Conservation (phyloP, 2,888 invertebrate genomes). For the Tinea pellionella region DNA sequence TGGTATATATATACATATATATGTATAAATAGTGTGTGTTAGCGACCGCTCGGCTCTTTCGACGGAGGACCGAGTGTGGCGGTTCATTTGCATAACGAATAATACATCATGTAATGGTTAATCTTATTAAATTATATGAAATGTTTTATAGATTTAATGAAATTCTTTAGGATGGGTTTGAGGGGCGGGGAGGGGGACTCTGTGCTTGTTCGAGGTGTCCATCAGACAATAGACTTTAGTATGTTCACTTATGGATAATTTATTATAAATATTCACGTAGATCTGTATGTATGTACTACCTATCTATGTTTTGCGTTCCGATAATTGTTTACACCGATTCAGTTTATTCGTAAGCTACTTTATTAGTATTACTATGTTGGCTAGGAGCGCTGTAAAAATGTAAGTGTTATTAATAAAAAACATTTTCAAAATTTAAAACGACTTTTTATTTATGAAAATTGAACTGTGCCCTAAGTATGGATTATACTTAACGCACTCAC, state of each 20-base stretch:
- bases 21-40: slow-evolving; percentile 62
- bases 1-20: too few species aligned
- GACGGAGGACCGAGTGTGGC: slow-evolving; percentile 39
- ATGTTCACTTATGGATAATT: background rate
- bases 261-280: background rate
- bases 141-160: slow-evolving; percentile 69
- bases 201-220: slow-evolving; percentile 33
- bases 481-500: too few species aligned
- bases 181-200: too few species aligned
- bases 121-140: slow-evolving; percentile 70
- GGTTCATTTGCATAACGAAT: slow-evolving; percentile 60
- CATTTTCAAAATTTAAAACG: slow-evolving; percentile 68
- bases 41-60: slow-evolving; percentile 11
- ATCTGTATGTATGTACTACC: background rate
- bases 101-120: slow-evolving; percentile 69
- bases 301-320: slow-evolving; percentile 19
- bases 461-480: too few species aligned
- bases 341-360: slow-evolving; percentile 39
- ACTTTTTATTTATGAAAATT: slow-evolving; percentile 36
- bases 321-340: slow-evolving; percentile 63
- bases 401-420: slow-evolving; percentile 70
- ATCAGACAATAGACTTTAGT: slow-evolving; percentile 57
- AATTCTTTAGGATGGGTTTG: slow-evolving; percentile 60
- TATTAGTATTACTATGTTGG: slow-evolving; percentile 65
- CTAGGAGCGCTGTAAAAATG: slow-evolving; percentile 71